These are phyloP conservation scores for Paracentrotus lividus DNA, from an alignment of 53 echinoderm and acorn worm species.

Conservation along the genomic window DNA sequence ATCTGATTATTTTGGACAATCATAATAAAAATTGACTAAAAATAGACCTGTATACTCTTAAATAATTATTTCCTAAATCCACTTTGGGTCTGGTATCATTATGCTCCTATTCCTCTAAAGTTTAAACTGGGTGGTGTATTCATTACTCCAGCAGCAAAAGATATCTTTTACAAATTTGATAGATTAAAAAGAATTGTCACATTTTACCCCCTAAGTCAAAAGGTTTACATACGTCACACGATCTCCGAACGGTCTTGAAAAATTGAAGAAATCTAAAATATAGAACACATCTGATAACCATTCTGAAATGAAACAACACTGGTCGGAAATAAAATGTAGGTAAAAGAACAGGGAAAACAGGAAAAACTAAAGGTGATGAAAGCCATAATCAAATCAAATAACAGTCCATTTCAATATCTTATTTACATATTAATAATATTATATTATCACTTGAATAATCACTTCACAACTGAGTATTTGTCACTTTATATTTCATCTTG, in stretches of 20 bases:
- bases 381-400: not conserved
- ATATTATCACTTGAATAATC: not conserved
- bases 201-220: no score
- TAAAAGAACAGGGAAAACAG: not conserved
- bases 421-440: not conserved
- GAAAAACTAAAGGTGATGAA: not conserved
- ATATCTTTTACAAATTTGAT: no score
- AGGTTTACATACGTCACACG: no score
- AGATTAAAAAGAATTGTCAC: no score
- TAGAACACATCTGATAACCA: no score
- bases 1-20: no score
- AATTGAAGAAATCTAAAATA: no score
- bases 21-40: no score
- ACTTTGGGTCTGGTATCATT: no score
- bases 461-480: not conserved
- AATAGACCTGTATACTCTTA: not conserved
- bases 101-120: not conserved
- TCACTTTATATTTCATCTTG: not conserved
- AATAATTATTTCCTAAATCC: no score
- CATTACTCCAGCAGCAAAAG: not conserved
- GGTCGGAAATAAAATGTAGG: not conserved
- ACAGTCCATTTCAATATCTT: not conserved
- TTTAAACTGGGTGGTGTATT: not conserved
- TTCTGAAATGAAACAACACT: not conserved
- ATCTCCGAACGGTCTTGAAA: no score